These are phyloP conservation scores for Napeogenes sylphis DNA, from an alignment of 2,888 invertebrate genomes.

Conservation along the genomic window DNA sequence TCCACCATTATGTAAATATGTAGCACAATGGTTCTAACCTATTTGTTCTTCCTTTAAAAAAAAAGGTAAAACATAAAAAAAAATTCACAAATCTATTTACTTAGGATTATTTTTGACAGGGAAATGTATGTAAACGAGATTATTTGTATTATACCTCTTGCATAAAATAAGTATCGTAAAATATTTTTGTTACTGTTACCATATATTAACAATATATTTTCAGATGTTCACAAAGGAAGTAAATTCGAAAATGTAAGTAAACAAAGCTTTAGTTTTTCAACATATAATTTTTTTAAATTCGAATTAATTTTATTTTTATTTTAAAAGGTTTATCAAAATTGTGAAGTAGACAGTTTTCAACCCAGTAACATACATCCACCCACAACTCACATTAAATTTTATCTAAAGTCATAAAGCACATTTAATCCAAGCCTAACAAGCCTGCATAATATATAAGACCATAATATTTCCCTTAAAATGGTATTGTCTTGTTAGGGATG, in stretches of 20 bases:
- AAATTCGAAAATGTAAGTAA: slow-evolving; percentile 30
- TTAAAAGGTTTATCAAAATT: too few species aligned
- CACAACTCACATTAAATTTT: slow-evolving; percentile 8
- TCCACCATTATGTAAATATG: too few species aligned
- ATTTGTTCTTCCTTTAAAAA: too few species aligned
- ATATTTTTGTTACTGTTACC: too few species aligned
- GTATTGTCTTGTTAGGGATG: slow-evolving; percentile 21
- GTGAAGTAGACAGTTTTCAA: not conserved
- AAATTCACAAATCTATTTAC: too few species aligned
- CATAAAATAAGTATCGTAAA: too few species aligned
- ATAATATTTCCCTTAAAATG: slow-evolving; percentile 19
- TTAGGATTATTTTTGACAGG: too few species aligned
- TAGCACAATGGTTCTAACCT: too few species aligned
- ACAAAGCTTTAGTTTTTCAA: not conserved
- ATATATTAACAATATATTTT: slow-evolving; percentile 5
- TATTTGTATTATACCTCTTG: too few species aligned
- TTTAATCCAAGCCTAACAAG: slow-evolving; percentile 12
- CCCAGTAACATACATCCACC: not conserved
- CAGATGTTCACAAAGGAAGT: slow-evolving; percentile 31
- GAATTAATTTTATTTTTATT: not conserved
- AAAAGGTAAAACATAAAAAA: too few species aligned
- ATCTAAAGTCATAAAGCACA: slow-evolving; percentile 1
- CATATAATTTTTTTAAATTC: not conserved
- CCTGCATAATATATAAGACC: slow-evolving; percentile 21
- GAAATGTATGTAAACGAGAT: too few species aligned